Conservation (phyloP, 2,113 vertebrate species). For the Thalassoma bifasciatum region DNA sequence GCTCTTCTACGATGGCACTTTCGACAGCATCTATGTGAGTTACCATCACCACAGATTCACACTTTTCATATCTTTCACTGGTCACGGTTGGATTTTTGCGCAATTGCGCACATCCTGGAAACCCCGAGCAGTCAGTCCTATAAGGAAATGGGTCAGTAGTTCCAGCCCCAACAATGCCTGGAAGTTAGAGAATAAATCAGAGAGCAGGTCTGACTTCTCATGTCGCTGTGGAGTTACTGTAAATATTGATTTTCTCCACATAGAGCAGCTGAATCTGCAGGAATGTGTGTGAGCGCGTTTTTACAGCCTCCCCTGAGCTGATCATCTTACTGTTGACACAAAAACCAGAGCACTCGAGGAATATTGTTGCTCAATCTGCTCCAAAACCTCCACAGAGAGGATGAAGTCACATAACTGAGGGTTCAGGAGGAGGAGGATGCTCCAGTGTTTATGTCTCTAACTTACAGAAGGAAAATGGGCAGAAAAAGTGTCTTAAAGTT, state of each 20-base stretch:
- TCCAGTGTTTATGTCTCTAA: no score
- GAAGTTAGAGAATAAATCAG: slow-evolving; percentile 4
- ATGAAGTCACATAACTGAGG: slow-evolving; percentile 7
- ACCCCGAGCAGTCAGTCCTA: neutral
- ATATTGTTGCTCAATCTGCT: slow-evolving; percentile 39
- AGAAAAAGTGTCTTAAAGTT: no score
- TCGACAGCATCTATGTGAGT: slow-evolving; percentile 88
- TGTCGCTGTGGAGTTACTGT: neutral
- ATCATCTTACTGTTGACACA: slow-evolving; percentile 59
- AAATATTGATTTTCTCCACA: slow-evolving; percentile 55
- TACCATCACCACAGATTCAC: neutral
- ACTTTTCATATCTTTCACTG: neutral
- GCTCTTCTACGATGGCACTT: slow-evolving; percentile 84
- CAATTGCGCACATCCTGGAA: slow-evolving; percentile 56
- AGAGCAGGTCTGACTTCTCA: neutral
- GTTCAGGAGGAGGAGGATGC: neutral
- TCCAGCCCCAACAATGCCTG: slow-evolving; percentile 30
- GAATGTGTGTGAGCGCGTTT: slow-evolving; percentile 52
- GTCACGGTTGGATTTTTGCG: slow-evolving; percentile 45
- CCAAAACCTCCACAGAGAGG: neutral
- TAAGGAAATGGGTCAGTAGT: slow-evolving; percentile 18
- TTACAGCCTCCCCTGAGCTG: slow-evolving; percentile 32
- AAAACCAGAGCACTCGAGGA: slow-evolving; percentile 37
- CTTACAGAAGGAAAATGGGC: no score
- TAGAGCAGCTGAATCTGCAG: slow-evolving; percentile 1